Base-by-base conservation (phyloP, 2,797 vertebrate species). In the Mionectes olivaceus region DNA sequence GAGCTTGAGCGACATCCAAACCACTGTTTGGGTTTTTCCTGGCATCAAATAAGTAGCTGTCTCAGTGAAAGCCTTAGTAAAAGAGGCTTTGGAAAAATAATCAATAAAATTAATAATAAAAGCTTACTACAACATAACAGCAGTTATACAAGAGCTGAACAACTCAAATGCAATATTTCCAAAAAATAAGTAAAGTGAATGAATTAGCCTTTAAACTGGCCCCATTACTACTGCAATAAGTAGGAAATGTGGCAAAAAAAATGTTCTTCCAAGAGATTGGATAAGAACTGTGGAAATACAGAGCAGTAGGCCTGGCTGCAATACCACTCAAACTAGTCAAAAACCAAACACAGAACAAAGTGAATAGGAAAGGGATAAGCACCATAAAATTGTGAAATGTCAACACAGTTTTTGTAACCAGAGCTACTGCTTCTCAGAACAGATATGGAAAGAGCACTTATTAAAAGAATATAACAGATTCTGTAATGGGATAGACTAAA, bases 11-110 rank as follows among this genome's bases (percentile, higher is more conserved):
- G 16, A 84, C 70, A 84, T 59, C 46, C 68, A 91, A 93, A 91
- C 43, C 50, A 91, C 46, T 87, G 49, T 61, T 93, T 87, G 69
- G 4, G 22, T 68, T 87, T 90, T 93, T 69, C 11, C 50, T 89
- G 78, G 49, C 53, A 65, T 65, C 69, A 79, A 76, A 50, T 73
- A 87, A 71, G 57, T 71, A 67, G 39, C 39, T 87, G n/a, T 83
- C 83, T 83, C 67, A 68, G 28, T 87, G 50, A 87, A 87, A 83
- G 33, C 61, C 64, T 71, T 68, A 92, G 12, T 52, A 81, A 71
- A 83, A 90, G 46, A 84, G 35, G 13, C 32, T 92, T 68, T 89
- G 71, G 71, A 91, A 95, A 95, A 89, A 84, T 47, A 87, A 86
- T 79, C 74, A 89, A 80, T 83, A 74, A 93, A 82, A 92, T 53